Conservation (phyloP, 2,113 vertebrate genomes). For the Naja naja region DNA sequence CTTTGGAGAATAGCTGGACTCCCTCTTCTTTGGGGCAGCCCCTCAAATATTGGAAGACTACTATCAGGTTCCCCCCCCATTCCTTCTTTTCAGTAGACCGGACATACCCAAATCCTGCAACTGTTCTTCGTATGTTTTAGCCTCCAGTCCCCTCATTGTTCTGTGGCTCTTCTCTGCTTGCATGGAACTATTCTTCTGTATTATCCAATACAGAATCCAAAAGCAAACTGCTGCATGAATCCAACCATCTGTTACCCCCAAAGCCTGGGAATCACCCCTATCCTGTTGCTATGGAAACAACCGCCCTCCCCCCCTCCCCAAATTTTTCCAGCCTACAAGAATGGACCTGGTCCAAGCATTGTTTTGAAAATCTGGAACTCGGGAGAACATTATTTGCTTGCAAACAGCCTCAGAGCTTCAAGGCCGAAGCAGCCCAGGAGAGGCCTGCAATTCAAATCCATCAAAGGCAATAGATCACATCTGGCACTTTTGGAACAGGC, state of each 20-base stretch:
- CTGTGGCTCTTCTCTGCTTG: background rate
- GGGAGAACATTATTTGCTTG: background rate
- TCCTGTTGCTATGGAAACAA: constrained; percentile 51
- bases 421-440: background rate
- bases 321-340: constrained; percentile 46
- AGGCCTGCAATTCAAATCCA: background rate
- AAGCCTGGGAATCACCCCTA: background rate
- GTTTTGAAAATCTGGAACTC: background rate
- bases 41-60: fast-evolving
- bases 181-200: background rate
- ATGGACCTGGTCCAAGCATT: background rate
- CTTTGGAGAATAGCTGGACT: too few species aligned
- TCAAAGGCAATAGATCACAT: background rate
- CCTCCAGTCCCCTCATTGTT: background rate
- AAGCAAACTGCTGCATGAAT: constrained; percentile 36
- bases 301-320: background rate
- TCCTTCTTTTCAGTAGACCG: too few species aligned
- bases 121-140: background rate
- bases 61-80: fast-evolving
- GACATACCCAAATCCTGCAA: too few species aligned
- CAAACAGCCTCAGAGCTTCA: background rate
- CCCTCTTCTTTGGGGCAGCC: too few species aligned
- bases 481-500: background rate
- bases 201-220: background rate
- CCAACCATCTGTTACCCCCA: constrained; percentile 25